Evolutionary conservation across 2,113 vertebrate genomes (phyloP).

Genomic region (Tupaia tana): DNA sequence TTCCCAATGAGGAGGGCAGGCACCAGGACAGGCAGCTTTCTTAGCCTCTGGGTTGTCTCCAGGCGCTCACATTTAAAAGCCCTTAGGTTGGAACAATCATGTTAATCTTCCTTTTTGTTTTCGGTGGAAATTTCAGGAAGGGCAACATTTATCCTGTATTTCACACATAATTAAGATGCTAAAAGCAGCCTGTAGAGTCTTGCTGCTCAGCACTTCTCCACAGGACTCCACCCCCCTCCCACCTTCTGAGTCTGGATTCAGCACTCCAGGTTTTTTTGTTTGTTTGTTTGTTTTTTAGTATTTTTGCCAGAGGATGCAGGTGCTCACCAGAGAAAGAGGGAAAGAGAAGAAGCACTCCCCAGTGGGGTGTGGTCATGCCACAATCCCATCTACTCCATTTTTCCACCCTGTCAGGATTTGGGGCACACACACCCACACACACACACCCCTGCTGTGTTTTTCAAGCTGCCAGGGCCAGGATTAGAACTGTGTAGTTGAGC

Average conservation of each 20-base stretch:
- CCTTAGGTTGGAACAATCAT: background rate
- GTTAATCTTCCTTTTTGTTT: background rate
- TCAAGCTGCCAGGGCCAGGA: no score
- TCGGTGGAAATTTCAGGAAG: background rate
- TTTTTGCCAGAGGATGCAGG: no score
- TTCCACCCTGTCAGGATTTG: no score
- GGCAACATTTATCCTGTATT: background rate
- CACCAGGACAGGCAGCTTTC: rapidly evolving
- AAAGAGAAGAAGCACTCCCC: no score
- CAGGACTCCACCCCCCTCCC: background rate
- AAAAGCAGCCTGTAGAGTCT: background rate
- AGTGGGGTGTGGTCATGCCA: no score
- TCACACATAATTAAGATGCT: background rate
- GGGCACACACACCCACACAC: no score
- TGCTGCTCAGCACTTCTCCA: background rate
- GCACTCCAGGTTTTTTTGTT: background rate
- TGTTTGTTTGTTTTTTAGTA: no score
- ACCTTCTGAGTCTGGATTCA: background rate
- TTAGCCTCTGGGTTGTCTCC: background rate
- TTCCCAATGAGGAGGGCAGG: background rate
- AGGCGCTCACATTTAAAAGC: background rate
- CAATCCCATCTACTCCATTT: no score
- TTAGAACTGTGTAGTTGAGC: no score
- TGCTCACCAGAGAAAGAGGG: no score
- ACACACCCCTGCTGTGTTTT: no score